Evolutionary conservation across 1,140 invertebrate genomes (phyloP).

Genomic region (Scaptomyza graminum): DNA sequence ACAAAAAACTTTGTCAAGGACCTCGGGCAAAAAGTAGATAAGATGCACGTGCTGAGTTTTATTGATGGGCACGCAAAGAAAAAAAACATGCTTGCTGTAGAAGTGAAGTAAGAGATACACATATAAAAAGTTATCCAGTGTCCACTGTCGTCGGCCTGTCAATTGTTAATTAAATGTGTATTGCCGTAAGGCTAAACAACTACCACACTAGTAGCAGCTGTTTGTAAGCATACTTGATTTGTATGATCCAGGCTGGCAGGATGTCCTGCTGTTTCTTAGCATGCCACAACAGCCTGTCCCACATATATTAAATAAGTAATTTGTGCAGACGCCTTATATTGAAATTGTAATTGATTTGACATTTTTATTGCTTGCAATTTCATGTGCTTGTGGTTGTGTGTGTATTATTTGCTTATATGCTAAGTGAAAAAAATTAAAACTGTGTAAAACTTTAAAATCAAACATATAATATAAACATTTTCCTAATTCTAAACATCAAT

Average conservation of each 20-base stretch:
- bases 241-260: constrained; percentile 25
- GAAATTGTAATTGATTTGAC: constrained; percentile 65
- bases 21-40: constrained; percentile 39
- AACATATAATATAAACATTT: constrained; percentile 6
- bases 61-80: constrained; percentile 59
- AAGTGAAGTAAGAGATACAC: background rate
- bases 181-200: constrained; percentile 4
- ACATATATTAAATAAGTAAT: constrained; percentile 12
- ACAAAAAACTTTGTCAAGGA: constrained; percentile 19
- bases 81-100: constrained; percentile 18
- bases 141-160: constrained; percentile 67
- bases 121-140: constrained; percentile 22
- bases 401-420: background rate
- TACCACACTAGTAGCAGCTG: constrained; percentile 37
- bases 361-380: constrained; percentile 67
- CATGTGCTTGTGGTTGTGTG: constrained; percentile 29
- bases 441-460: constrained; percentile 28
- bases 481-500: too few relatives aligned
- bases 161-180: constrained; percentile 75
- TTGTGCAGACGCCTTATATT: constrained; percentile 55
- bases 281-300: background rate
- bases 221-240: constrained; percentile 62
- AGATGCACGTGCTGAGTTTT: constrained; percentile 61
- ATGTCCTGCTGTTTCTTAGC: background rate
- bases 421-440: too few relatives aligned